Evolutionary conservation across 1,140 invertebrate genomes (phyloP), one percentile per base, ranked within the genome.

Genomic region (Radopholus similis): DNA sequence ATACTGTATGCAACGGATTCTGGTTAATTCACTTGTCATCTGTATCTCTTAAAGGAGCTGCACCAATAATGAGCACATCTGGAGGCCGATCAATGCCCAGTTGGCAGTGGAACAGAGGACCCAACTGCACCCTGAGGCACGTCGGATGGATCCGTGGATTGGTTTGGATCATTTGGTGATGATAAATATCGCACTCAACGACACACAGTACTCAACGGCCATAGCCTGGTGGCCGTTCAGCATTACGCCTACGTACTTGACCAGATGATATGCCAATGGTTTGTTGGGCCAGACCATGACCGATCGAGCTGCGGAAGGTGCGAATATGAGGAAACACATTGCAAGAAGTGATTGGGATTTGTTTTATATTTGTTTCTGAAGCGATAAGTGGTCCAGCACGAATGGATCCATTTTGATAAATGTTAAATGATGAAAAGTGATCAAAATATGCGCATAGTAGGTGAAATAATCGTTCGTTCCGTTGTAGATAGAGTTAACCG

Each of bases 241-340:
- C 30, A 42, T 21, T 62, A 62, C 49, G 3, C 18, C 6, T n/a
- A 23, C 6, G 49, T 62, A 34, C 49, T 62, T 6, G 59, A 62
- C 30, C 40, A 62, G 11, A 23, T 62, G 18, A 40, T 62, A 13
- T 62, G 59, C 9, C 40, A 42, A 21, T 62, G 59, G 59, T 62
- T 42, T 30, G 32, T 32, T 28, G 59, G 59, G n/a, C 59, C 59
- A 11, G 59, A 40, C 42, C 59, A 62, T 28, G 49, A 62, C 32
- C 35, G 38, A 5, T 11, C 26, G 28, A 9, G 28, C 11, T 62
- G 59, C 49, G 59, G 59, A 49, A 35, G 59, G 18, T 62, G 59
- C 21, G 59, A 62, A n/a, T 62, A 62, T 30, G 59, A 62, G 34
- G 37, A 35, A 13, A 47, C 59, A 28, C 59, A 49, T 28, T 62